phyloP scores from a whole-genome alignment of 2,797 vertebrate species.

The Siniperca obscura region DNA sequence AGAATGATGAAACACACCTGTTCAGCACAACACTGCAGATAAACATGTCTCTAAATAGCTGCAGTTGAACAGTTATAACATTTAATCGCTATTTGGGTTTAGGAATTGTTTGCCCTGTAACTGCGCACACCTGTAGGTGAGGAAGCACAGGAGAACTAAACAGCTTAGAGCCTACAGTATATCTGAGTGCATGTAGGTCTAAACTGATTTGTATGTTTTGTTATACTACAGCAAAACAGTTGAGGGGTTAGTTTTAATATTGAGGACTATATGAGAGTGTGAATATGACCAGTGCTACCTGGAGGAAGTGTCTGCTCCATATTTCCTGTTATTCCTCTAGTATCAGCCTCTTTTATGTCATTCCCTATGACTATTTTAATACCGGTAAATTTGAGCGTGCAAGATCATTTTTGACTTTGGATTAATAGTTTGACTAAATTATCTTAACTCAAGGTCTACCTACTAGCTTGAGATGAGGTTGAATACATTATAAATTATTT shows the following conservation, averaged over 20 bases:
- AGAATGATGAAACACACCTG: conserved; percentile 30
- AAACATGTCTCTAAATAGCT: conserved; percentile 13
- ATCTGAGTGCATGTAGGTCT: neutral
- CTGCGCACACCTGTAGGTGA: neutral
- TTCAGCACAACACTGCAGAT: conserved; percentile 14
- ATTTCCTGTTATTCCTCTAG: conserved; percentile 21
- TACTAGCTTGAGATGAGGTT: neutral
- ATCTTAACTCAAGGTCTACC: neutral
- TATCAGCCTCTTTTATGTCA: neutral
- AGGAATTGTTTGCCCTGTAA: conserved; percentile 1
- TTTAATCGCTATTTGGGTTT: conserved; percentile 14
- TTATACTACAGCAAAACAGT: neutral
- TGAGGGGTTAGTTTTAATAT: neutral
- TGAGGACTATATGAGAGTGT: neutral
- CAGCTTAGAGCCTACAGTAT: too few species aligned
- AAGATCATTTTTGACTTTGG: neutral
- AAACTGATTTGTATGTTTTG: neutral
- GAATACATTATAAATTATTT: neutral
- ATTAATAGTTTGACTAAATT: neutral
- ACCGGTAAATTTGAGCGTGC: rapidly evolving
- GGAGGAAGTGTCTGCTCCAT: conserved; percentile 6
- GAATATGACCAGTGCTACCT: neutral
- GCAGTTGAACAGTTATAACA: neutral
- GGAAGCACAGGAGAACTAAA: neutral
- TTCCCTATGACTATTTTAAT: neutral